Base-by-base conservation (phyloP, 2,888 invertebrate genomes). In the Calliphora vomitoria region DNA sequence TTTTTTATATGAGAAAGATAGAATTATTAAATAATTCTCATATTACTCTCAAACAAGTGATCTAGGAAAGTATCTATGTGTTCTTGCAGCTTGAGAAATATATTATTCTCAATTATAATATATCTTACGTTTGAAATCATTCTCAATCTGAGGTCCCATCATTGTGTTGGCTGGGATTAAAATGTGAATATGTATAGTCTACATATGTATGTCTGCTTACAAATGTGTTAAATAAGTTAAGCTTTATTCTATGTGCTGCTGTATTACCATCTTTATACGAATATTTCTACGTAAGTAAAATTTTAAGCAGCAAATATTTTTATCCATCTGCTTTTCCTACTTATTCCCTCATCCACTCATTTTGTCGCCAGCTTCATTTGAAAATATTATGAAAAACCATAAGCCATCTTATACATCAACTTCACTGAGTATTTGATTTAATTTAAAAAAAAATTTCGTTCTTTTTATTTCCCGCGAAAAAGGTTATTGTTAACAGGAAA, bases 371-470 rank as follows among this genome's bases (percentile, higher is more conserved):
- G 20, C 13, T 69, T 69, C 31, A 35, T 41, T 62, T 64, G 47
- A 64, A 50, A 25, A 25, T 25, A 47, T 76, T 76, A 66, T 53
- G 18, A 74, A 74, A 55, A 55, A 53, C 13, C 64, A 74, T 47
- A 10, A 47, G 20, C 15, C 8, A 10, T 2, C 35, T 25, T 6
- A 35, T 18, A 68, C 47, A 47, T 64, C 66, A 58, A 58, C 18
- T 53, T 58, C 41, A 18, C 31, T 58, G 8, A 47, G 60, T 35
- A 62, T 55, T 55, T 38, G 44, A 4, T 50, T 72, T 25, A 8
- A 25, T 80, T 72, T 80, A 11, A 10, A 53, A 50, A 38, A 53
- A 50, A n/a, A 53, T 38, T 38, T 8, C 20, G 38, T 18, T 41
- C 15, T 64, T 25, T 38, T 69, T 72, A 50, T 53, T 35, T 62